Evolutionary conservation across 2,797 vertebrate species (phyloP), one percentile per base, ranked within the genome.

Genomic region (Linurgus olivaceus): DNA sequence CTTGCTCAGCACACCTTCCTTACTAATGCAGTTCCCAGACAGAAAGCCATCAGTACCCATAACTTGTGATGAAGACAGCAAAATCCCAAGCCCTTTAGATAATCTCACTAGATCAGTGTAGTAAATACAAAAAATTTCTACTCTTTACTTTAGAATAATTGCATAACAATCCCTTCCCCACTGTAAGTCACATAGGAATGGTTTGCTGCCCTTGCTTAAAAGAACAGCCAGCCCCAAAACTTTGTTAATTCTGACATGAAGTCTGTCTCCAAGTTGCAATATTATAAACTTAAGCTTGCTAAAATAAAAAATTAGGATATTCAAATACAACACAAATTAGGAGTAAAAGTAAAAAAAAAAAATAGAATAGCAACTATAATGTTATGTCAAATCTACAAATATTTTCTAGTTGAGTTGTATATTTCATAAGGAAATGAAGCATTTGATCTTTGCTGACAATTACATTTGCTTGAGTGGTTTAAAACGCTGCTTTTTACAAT

Each of bases 1-100:
- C 83, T 90, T 94, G 52, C 74, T 94, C 61, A 89, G 92, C 81
- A 61, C 21, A 79, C 24, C 50, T 70, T 48, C 67, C 59, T 67
- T 24, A 33, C 9, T 10, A 50, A 48, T 3, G 29, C n/a, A 50
- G 4, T 87, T 88, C 81, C 86, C 78, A 79, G 40, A 35, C 17
- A 84, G 42, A 11, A 70, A 17, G 77, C 15, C 54, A 82, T 33
- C 83, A 40, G 48, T 17, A 47, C 19, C 0, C 0, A 19, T 35
- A 75, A 90, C 1, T 66, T 70, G 48, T 38, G 55, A 92, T 73
- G 58, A 81, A 79, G 26, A 59, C 1, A 76, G 55, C 19, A 85
- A 90, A 94, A 67, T n/a, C 21, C 26, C 74, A 85, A 57, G 7
- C 5, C 57, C 19, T 70, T 76, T 20, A 76, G 59, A 57, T 73